Conservation (phyloP, 1,140 invertebrate species). For the Drosophila bipectinata region DNA sequence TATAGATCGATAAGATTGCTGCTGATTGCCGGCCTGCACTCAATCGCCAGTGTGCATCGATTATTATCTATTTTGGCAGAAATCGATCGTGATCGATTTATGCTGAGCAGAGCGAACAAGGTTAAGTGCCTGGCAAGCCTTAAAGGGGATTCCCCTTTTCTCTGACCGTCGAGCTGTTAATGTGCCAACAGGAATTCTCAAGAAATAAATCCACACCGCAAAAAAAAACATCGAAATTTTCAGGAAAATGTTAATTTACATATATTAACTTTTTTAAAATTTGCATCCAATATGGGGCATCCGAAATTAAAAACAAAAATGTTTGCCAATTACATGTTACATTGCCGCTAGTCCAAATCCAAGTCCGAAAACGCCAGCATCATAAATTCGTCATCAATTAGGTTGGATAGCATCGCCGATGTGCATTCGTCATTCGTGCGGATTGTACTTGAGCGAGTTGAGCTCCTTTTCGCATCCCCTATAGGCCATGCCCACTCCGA, state of each 20-base stretch:
- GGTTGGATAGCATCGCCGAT: background rate
- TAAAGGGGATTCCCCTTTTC: conserved; percentile 7
- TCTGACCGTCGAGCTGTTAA: conserved; percentile 53
- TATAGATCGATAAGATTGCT: conserved; percentile 47
- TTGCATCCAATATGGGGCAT: background rate
- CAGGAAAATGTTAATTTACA: background rate
- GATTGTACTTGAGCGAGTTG: conserved; percentile 75
- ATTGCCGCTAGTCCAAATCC: background rate
- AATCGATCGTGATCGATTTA: conserved; percentile 73
- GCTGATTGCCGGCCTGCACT: conserved; percentile 14
- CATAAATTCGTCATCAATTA: background rate
- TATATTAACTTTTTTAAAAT: too few relatives aligned
- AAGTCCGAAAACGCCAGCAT: background rate
- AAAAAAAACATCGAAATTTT: too few relatives aligned
- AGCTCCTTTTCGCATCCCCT: conserved; percentile 89
- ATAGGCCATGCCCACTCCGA: conserved; percentile 91
- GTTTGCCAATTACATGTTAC: background rate
- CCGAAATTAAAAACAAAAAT: background rate
- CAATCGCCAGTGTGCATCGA: conserved; percentile 27
- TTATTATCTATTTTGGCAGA: conserved; percentile 71
- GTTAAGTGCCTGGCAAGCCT: conserved; percentile 46
- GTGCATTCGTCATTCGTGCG: background rate
- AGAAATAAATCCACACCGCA: too few relatives aligned
- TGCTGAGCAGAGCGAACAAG: conserved; percentile 16
- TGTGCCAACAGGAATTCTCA: conserved; percentile 31